Base-by-base conservation (phyloP, 1,140 invertebrate species). In the Paraescarpia echinospica region DNA sequence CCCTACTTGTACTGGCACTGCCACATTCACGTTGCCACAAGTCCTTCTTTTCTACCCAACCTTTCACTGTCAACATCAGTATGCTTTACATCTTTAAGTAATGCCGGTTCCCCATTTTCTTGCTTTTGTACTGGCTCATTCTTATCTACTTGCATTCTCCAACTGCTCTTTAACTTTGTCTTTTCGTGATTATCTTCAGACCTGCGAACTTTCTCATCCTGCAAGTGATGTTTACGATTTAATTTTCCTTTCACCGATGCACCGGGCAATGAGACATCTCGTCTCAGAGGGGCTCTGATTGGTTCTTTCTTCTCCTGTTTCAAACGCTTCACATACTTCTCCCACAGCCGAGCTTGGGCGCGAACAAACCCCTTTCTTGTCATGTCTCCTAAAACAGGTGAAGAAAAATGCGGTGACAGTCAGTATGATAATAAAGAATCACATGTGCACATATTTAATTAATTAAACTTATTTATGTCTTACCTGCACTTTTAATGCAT, bases 21-120 rank as follows among this genome's bases (percentile, higher is more conserved):
- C 90, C 18, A 91, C 77, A 33, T 89, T 91, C 90, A 94, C 59
- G 90, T 94, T 94, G 33, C 93, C 90, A n/a, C n/a, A 0, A 48
- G 88, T 41, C 59, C 59, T 77, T 27, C 59, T 77, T 77, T 77
- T 77, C 59, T 77, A 77, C 14, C 59, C 59, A 77, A 77, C 59
- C 22, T 77, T 77, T 77, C 59, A 77, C 59, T 77, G 22, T 18
- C 59, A 4, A 77, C 59, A 77, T 12, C 27, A 77, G 0, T 27
- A 77, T n/a, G 90, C n/a, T 22, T 90, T 5, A 22, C 34, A 77
- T 77, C 59, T 77, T 77, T 77, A n/a, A n/a, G n/a, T n/a, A n/a
- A n/a, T n/a, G 8, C 18, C 14, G 22, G 9, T 77, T 77, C 59
- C 59, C 27, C 22, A 4, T 31, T 77, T 77, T 77, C 59, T 31